Base-by-base conservation (phyloP, 2,113 vertebrate genomes). In the Syngnathus floridae region DNA sequence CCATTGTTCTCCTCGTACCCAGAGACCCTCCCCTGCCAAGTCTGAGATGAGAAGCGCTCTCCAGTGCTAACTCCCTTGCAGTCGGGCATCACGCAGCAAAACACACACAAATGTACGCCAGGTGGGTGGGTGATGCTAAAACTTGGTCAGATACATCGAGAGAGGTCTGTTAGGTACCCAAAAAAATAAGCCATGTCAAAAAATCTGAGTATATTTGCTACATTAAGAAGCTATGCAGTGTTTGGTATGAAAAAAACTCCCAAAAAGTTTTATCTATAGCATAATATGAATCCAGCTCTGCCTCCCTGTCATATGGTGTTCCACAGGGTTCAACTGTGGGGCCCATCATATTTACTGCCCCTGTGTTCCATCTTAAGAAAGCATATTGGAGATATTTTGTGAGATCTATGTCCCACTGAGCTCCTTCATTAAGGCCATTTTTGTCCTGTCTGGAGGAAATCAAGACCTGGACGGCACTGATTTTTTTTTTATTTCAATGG, bases 11-110 rank as follows among this genome's bases (percentile, higher is more conserved):
- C 72, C 0, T 58, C 76, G 75, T 80, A 82, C 80, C 86, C 82
- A 82, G 86, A 87, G 86, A 86, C 85, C 78, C 76, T 86, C 73
- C 71, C 72, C 79, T 88, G 88, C 88, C 88, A 89, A 88, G 84
- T 76, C 74, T 76, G 85, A 80, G 85, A 88, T 85, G 85, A 84
- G 78, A 82, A 81, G 79, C 85, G 69, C 70, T 84, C 75, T 85
- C 65, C 72, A 74, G 71, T 21, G 70, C 79, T 63, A 82, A 82
- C 81, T 82, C 81, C 51, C 71, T 85, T 84, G 66, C 81, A 76
- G 83, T 81, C 64, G 64, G 84, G 74, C 73, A 55, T 76, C 81
- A 82, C 79, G 40, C 70, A 56, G 69, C 43, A 73, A 76, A 75
- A 70, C 74, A 66, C 82, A 81, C 82, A 46, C 37, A 46, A 31